Percentiles rank a stretch among this genome's conserved stretches.
Conservation (phyloP, 2,113 vertebrate genomes). For the Bombycilla garrulus region DNA sequence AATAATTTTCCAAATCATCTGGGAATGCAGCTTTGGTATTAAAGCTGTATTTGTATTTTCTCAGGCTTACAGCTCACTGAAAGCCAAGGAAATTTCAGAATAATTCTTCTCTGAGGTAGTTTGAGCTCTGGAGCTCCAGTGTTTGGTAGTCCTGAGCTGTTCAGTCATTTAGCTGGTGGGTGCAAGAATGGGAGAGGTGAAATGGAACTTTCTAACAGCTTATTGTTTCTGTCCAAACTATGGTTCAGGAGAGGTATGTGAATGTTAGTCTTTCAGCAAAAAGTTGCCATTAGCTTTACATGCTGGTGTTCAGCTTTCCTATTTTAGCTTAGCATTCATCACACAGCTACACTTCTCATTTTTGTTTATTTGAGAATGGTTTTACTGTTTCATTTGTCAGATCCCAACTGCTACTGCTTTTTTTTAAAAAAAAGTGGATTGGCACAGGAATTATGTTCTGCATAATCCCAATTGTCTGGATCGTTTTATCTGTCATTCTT, state of each 20-base stretch:
- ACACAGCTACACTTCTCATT: not conserved
- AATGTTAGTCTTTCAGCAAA: not conserved
- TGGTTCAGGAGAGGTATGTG: not conserved
- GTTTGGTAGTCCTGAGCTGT: not conserved
- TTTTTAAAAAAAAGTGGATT: not conserved
- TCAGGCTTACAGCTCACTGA: not conserved
- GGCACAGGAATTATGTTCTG: slow-evolving; percentile 17
- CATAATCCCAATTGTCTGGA: slow-evolving; percentile 27
- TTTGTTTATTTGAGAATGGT: not conserved
- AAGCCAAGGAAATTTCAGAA: not conserved
- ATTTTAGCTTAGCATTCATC: not conserved
- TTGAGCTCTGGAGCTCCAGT: not conserved
- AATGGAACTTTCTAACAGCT: not conserved
- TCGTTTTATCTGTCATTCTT: slow-evolving; percentile 40
- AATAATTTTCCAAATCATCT: not conserved
- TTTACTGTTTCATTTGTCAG: slow-evolving; percentile 2
- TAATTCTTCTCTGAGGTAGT: not conserved
- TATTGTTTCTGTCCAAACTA: not conserved
- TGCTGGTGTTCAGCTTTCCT: not conserved
- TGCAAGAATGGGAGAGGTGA: not conserved
- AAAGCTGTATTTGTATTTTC: not conserved
- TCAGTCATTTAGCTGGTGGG: not conserved
- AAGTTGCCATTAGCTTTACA: not conserved
- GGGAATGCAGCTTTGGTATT: not conserved
- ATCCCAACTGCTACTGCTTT: not conserved